Evolutionary conservation across 2,888 invertebrate genomes (phyloP).

Genomic region (Drosophila borborema): DNA sequence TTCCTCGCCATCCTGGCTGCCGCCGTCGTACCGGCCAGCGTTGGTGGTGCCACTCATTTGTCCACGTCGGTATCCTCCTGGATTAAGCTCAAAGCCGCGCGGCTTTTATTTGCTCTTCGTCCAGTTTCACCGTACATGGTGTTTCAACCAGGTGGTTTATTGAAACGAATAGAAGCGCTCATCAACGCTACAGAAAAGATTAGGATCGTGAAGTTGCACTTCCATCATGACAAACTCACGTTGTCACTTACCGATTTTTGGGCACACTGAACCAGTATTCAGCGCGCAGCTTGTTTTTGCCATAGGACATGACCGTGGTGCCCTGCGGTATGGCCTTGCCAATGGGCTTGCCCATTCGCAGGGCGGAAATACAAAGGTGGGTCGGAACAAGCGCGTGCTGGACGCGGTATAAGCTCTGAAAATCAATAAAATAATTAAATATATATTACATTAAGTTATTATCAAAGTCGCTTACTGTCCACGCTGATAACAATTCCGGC

Average conservation of each 20-base stretch:
- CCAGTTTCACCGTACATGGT: constrained; percentile 96
- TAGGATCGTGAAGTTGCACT: not conserved
- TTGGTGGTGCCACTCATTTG: constrained; percentile 88
- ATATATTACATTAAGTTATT: not conserved
- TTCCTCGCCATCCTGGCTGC: constrained; percentile 90
- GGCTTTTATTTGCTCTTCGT: constrained; percentile 91
- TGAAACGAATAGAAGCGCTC: constrained; percentile 98
- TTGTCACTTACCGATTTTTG: constrained; percentile 91
- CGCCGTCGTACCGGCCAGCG: constrained; percentile 87
- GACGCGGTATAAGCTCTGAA: constrained; percentile 95
- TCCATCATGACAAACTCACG: not conserved
- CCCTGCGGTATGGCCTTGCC: constrained; percentile 93
- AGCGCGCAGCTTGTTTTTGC: constrained; percentile 97
- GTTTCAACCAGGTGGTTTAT: constrained; percentile 98
- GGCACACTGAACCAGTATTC: constrained; percentile 99
- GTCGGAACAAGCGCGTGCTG: constrained; percentile 95
- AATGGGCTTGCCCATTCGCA: constrained; percentile 96
- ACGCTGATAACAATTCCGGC: constrained; percentile 97
- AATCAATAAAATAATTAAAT: not conserved
- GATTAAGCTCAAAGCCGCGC: constrained; percentile 93
- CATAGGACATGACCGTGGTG: constrained; percentile 97
- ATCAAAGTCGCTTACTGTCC: constrained; percentile 92
- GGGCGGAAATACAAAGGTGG: constrained; percentile 96
- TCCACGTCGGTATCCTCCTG: constrained; percentile 96
- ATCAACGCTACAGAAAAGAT: constrained; percentile 90